Evolutionary conservation across 2,888 invertebrate species (phyloP).

Genomic region (Biston betularia): DNA sequence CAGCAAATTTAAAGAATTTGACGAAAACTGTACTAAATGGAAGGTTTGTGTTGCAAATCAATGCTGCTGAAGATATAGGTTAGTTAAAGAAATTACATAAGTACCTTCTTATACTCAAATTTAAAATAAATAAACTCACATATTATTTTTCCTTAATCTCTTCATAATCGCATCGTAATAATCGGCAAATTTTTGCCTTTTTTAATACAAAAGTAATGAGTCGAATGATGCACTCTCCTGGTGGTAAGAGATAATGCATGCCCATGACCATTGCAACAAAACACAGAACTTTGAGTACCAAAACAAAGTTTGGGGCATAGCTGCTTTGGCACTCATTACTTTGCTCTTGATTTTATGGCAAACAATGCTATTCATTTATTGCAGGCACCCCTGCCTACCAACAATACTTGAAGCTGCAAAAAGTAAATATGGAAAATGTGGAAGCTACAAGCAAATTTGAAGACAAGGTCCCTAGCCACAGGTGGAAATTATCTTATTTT

Average conservation of each 20-base stretch:
- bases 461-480: constrained; percentile 70
- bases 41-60: constrained; percentile 88
- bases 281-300: too few relatives aligned
- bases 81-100: constrained; percentile 35
- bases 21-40: constrained; percentile 80
- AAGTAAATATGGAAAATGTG: constrained; percentile 78
- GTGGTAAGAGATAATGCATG: too few relatives aligned
- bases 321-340: too few relatives aligned
- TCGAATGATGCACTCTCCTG: too few relatives aligned
- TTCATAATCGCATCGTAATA: background rate
- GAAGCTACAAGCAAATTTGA: constrained; percentile 85
- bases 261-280: too few relatives aligned
- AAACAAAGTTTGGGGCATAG: too few relatives aligned
- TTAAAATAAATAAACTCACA: too few relatives aligned
- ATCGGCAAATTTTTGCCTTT: background rate
- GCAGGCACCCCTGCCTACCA: constrained; percentile 84
- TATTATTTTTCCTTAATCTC: constrained; percentile 17
- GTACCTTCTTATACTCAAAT: too few relatives aligned
- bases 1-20: constrained; percentile 79
- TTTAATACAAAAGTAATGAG: too few relatives aligned
- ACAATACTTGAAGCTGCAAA: constrained; percentile 86
- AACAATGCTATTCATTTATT: background rate
- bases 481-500: constrained; percentile 50
- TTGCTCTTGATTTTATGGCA: background rate
- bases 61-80: constrained; percentile 87